Evolutionary conservation across 2,113 vertebrate genomes (phyloP), one percentile per base, ranked within the genome.

Genomic region (Crotalus tigris): DNA sequence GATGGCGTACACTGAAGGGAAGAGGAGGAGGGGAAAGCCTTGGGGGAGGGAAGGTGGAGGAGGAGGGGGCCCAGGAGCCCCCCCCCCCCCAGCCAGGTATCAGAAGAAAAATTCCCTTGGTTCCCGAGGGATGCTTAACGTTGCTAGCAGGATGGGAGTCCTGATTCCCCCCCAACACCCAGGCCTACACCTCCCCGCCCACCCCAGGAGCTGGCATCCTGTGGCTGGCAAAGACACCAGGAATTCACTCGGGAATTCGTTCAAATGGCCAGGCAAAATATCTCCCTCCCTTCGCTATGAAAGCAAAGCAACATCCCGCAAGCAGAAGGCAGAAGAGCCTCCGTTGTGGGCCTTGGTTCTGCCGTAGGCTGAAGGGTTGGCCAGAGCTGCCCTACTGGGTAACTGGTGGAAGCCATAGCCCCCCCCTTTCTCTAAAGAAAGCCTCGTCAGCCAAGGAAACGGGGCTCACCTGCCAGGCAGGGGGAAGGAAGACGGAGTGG

Each of bases 1-100:
- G 94, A 99, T 98, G 96, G 98, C 97, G 5, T 99, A 98, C 81
- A 99, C 99, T 99, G 55, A 11, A 26, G 88, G 54, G 89, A 21
- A 57, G 7, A 21, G 39, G 11, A 2, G n/a, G 13, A 75, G n/a
- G 33, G 15, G 4, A 5, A 2, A n/a, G 11, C 24, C 24, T 53
- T 64, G 0, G 54, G 29, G 1, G 6, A 13, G 24, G 21, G 21
- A 13, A 49, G 49, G 49, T 4, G 3, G 1, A 23, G 5, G 49
- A 7, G 49, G 49, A 46, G 5, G 46, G 46, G 46, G 4, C 46
- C 46, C 49, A 8, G 49, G 49, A 49, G 49, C 49, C 49, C 49
- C 49, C 49, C 49, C 39, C 49, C 44, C 11, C 13, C n/a, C n/a
- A n/a, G 33, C n/a, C 69, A 39, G 69, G 33, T 0, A 39, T 3